A percentile compares a stretch with the other conserved stretches of the same genome.
phyloP scores from a whole-genome alignment of 1,140 invertebrate genomes.

The Gryon sp. region DNA sequence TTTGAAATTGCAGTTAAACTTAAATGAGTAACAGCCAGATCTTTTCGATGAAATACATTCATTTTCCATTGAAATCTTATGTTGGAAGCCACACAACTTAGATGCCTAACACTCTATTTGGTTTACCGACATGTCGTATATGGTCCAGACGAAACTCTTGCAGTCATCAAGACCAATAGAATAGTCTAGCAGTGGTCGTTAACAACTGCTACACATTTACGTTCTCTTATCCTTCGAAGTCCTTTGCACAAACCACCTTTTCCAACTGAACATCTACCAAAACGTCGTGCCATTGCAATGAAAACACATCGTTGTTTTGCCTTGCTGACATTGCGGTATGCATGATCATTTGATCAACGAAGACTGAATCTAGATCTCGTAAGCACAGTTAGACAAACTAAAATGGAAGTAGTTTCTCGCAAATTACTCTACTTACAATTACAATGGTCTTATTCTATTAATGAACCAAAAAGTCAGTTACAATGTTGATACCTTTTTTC shows the following conservation, averaged over 20 bases:
- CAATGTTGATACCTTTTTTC: not conserved
- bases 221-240: constrained; percentile 6
- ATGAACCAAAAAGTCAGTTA: constrained; percentile 41
- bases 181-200: constrained; percentile 75
- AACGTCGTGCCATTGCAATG: constrained; percentile 30
- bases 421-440: constrained; percentile 67
- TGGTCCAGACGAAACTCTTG: constrained; percentile 62
- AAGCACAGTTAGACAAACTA: constrained; percentile 55
- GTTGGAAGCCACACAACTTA: constrained; percentile 22
- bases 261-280: constrained; percentile 32
- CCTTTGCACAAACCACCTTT: constrained; percentile 13
- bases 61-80: constrained; percentile 8
- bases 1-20: too few species aligned
- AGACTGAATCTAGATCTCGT: constrained; percentile 32
- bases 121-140: constrained; percentile 56
- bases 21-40: too few species aligned
- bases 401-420: constrained; percentile 62
- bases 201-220: constrained; percentile 68
- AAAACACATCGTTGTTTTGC: constrained; percentile 46
- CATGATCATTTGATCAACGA: constrained; percentile 38
- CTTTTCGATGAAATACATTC: too few species aligned
- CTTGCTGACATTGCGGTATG: constrained; percentile 35
- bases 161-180: constrained; percentile 75
- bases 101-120: constrained; percentile 36
- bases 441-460: constrained; percentile 68